A percentile compares a stretch with the other conserved stretches of the same genome.
Evolutionary conservation across 2,888 invertebrate species (phyloP).

Genomic region (Spicauda simplicius): DNA sequence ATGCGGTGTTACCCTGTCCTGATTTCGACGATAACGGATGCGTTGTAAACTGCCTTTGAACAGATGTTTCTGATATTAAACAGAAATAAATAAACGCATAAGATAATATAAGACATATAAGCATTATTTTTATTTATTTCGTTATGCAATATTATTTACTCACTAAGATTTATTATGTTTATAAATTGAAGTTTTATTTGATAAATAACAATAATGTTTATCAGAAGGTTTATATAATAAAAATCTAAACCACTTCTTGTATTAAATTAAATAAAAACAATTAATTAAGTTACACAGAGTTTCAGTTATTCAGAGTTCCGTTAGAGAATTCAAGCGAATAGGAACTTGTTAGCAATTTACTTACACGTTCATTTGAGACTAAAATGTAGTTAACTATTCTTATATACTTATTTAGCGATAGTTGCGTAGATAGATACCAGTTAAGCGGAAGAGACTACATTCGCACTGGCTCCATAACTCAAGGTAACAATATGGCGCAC

Average conservation of each 20-base stretch:
- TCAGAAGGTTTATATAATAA: no score
- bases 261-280: neutral
- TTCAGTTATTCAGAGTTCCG: conserved; percentile 18
- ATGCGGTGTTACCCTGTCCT: conserved; percentile 22
- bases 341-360: conserved; percentile 32
- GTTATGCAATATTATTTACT: neutral
- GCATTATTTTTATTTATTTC: neutral
- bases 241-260: neutral
- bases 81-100: conserved; percentile 2
- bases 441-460: conserved; percentile 69
- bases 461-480: conserved; percentile 70
- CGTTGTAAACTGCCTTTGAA: conserved; percentile 25
- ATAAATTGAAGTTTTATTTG: no score
- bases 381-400: conserved; percentile 12
- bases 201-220: no score
- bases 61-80: conserved; percentile 22
- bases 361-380: conserved; percentile 30
- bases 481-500: conserved; percentile 78
- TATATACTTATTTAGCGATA: conserved; percentile 23
- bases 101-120: neutral
- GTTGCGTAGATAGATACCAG: conserved; percentile 16
- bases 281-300: conserved; percentile 9
- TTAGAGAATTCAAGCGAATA: conserved; percentile 24
- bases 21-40: conserved; percentile 22
- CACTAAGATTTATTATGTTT: no score